phyloP scores from a whole-genome alignment of 2,797 vertebrate species.

The Artibeus jamaicensis region DNA sequence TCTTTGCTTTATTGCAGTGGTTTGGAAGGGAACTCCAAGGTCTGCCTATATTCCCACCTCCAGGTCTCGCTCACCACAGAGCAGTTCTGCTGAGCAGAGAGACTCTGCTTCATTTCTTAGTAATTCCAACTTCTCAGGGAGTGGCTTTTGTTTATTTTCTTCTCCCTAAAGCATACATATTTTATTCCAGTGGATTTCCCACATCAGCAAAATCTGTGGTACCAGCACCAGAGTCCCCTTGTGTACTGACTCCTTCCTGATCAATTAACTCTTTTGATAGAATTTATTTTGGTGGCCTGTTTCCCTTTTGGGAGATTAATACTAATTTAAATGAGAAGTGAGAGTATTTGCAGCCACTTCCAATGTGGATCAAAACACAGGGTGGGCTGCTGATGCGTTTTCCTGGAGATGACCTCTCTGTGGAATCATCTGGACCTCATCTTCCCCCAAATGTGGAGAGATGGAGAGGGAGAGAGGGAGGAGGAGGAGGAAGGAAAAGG shows the following conservation, averaged over 20 bases:
- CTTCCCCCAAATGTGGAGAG: background rate
- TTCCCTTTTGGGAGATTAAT: conserved; percentile 79
- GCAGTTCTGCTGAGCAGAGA: background rate
- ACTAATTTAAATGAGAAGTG: conserved; percentile 78
- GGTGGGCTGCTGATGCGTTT: conserved; percentile 1
- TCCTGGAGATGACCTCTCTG: conserved; percentile 28
- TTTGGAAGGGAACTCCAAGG: background rate
- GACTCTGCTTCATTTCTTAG: background rate
- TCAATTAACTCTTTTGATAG: conserved; percentile 78
- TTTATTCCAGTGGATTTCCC: conserved; percentile 47
- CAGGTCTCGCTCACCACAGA: background rate
- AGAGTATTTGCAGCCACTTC: conserved; percentile 63
- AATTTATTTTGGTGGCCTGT: conserved; percentile 79
- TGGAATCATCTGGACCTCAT: background rate
- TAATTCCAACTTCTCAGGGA: background rate
- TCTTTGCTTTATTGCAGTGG: background rate
- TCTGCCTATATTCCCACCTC: background rate
- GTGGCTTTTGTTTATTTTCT: conserved; percentile 5
- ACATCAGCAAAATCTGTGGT: conserved; percentile 64
- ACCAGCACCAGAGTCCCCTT: conserved; percentile 59
- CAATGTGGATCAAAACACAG: conserved; percentile 58
- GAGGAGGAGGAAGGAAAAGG: background rate
- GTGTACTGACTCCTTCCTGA: conserved; percentile 61
- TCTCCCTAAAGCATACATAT: background rate
- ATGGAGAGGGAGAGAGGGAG: background rate